These are phyloP conservation scores for Meghimatium bilineatum DNA, from an alignment of 2,888 invertebrate genomes.

Conservation along the genomic window DNA sequence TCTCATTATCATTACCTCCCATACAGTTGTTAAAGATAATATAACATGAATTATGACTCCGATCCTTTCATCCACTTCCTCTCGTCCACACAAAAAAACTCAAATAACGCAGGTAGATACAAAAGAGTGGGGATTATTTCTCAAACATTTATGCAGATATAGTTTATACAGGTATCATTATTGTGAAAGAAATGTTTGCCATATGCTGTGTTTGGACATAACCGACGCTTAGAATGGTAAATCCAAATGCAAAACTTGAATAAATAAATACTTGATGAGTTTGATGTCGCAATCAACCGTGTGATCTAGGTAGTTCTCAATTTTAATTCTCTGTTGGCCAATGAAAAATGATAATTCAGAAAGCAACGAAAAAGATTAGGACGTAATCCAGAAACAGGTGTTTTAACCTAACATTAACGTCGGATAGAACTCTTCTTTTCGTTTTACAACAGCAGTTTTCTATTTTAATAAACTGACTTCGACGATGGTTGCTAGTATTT, in stretches of 20 bases:
- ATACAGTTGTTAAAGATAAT: neutral
- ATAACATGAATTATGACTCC: too few species aligned
- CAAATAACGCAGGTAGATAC: neutral
- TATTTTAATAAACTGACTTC: neutral
- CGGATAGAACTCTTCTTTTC: neutral
- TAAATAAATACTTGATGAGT: constrained; percentile 3
- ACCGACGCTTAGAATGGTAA: neutral
- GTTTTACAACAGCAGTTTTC: neutral
- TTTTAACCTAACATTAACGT: neutral
- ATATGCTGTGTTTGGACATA: neutral
- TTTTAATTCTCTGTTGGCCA: neutral
- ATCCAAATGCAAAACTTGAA: neutral
- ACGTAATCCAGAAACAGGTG: neutral
- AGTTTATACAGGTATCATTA: neutral
- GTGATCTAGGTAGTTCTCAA: neutral
- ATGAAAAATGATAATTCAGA: neutral
- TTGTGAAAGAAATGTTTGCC: neutral
- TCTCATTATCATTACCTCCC: neutral
- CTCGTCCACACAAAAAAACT: too few species aligned
- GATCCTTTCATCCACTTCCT: too few species aligned
- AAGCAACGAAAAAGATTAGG: neutral
- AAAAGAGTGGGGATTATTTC: neutral
- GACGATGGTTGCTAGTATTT: neutral
- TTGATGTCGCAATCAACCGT: neutral
- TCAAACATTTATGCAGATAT: neutral